A percentile compares a stretch with the other conserved stretches of the same genome.
Conservation (phyloP, 2,888 invertebrate species). For the Allacma fusca region DNA sequence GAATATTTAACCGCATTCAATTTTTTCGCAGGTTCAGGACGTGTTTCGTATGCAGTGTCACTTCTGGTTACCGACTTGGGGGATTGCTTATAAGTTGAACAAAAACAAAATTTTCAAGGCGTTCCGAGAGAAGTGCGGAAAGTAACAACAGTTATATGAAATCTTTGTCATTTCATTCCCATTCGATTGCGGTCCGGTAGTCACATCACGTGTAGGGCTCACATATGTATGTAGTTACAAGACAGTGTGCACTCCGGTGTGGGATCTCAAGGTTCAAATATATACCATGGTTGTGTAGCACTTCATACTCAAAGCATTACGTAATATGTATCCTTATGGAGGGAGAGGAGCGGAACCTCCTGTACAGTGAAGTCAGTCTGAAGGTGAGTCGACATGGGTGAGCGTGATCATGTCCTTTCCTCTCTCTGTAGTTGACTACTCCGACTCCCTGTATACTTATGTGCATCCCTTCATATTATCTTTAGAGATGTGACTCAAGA, state of each 20-base stretch:
- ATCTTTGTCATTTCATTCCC: slow-evolving; percentile 48
- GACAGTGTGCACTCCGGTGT: no score
- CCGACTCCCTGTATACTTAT: no score
- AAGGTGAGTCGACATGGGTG: slow-evolving; percentile 8
- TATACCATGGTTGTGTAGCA: not conserved
- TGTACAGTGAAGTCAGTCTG: not conserved
- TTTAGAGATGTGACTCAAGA: slow-evolving; percentile 14
- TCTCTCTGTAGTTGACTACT: no score
- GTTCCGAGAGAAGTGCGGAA: slow-evolving; percentile 42
- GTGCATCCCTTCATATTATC: no score
- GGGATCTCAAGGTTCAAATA: not conserved
- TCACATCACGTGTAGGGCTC: not conserved
- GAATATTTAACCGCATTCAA: not conserved
- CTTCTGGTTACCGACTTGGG: slow-evolving; percentile 2
- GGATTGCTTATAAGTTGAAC: not conserved
- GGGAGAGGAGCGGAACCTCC: not conserved
- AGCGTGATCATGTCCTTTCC: slow-evolving; percentile 3
- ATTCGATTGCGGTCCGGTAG: slow-evolving; percentile 43
- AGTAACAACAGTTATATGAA: slow-evolving; percentile 46
- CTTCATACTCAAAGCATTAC: not conserved
- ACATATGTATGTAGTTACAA: no score
- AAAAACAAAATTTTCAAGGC: slow-evolving; percentile 18
- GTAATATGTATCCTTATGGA: not conserved
- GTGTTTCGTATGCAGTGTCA: not conserved
- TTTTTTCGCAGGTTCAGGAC: not conserved